These are phyloP conservation scores for Mesocricetus auratus DNA, from an alignment of 2,113 vertebrate species.

Conservation along the genomic window DNA sequence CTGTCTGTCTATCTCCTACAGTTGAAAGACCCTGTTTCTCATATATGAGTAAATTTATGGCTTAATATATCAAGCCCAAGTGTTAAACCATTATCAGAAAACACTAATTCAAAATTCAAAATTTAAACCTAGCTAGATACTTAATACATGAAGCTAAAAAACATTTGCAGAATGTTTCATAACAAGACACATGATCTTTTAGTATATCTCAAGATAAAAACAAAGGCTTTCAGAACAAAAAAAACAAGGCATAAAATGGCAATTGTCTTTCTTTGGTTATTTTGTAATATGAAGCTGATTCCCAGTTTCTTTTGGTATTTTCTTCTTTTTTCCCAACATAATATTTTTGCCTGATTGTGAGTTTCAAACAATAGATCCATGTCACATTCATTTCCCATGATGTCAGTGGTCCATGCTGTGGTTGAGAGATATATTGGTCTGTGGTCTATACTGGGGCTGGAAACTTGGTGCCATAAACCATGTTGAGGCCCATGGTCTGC, in stretches of 20 bases:
- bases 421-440: neutral
- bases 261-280: neutral
- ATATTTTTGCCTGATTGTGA: neutral
- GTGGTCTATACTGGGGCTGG: neutral
- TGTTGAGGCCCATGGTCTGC: neutral
- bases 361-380: neutral
- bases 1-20: neutral
- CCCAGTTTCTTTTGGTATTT: neutral
- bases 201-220: neutral
- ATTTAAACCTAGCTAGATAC: neutral
- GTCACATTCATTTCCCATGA: neutral
- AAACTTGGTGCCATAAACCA: neutral
- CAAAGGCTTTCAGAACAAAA: neutral
- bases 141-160: neutral
- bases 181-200: neutral
- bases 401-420: neutral
- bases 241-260: neutral
- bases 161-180: neutral
- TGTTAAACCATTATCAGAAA: neutral
- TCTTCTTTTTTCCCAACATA: neutral
- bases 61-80: neutral
- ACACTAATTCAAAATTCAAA: slow-evolving; percentile 14
- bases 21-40: neutral
- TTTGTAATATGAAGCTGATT: neutral
- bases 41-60: neutral